Evolutionary conservation across 2,888 invertebrate species (phyloP).

Genomic region (Adineta ricciae): DNA sequence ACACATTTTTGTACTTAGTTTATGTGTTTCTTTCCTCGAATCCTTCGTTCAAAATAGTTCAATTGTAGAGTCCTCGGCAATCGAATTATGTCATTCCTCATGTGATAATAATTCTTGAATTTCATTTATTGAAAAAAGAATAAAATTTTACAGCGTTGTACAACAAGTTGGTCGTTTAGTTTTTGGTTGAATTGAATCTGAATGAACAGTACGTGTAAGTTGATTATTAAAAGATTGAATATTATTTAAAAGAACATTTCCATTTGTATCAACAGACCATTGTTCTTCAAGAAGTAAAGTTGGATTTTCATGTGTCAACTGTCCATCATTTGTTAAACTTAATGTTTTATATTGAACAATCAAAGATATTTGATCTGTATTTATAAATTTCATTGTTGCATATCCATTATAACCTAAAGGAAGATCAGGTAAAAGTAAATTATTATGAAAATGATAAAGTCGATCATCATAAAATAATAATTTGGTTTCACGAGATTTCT

Average conservation of each 20-base stretch:
- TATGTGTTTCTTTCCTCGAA: too few relatives aligned
- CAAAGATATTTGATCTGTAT: background rate
- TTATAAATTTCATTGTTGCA: background rate
- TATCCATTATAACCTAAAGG: background rate
- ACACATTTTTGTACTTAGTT: too few relatives aligned
- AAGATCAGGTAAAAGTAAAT: background rate
- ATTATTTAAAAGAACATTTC: background rate
- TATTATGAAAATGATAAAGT: background rate
- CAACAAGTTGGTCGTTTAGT: background rate
- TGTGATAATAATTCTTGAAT: too few relatives aligned
- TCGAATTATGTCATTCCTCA: too few relatives aligned
- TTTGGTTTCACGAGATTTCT: background rate
- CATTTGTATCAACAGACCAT: background rate
- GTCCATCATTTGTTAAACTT: conserved; percentile 1
- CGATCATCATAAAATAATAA: conserved; percentile 6
- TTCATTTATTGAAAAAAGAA: too few relatives aligned
- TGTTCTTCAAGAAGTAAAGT: background rate
- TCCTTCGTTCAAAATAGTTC: too few relatives aligned
- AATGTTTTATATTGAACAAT: background rate
- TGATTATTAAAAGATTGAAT: background rate
- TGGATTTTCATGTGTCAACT: background rate
- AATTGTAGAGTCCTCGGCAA: too few relatives aligned
- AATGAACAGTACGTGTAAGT: background rate
- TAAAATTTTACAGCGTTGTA: background rate
- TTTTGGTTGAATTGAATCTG: background rate